Evolutionary conservation across 2,113 vertebrate species (phyloP).

Genomic region (Catharus bicknelli): DNA sequence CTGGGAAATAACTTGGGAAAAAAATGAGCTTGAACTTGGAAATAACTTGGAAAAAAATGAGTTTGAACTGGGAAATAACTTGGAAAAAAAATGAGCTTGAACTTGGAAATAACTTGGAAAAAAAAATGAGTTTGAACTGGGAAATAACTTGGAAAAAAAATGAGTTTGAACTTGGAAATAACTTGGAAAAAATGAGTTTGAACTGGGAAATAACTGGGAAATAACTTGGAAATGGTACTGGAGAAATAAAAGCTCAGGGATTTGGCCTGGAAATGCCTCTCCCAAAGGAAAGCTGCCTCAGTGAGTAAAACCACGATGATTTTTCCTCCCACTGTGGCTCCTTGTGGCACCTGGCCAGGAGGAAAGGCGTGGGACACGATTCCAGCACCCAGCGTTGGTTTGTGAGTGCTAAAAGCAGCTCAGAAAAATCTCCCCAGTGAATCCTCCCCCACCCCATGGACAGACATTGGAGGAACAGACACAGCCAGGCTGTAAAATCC

Average conservation of each 20-base stretch:
- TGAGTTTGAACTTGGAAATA: too few species aligned
- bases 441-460: neutral
- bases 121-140: too few species aligned
- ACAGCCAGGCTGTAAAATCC: neutral
- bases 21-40: too few species aligned
- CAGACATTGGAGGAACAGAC: neutral
- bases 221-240: neutral
- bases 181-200: too few species aligned
- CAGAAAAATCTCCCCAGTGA: neutral
- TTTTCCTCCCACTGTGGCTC: neutral
- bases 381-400: accelerated
- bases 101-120: too few species aligned
- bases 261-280: neutral
- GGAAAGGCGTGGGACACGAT: accelerated
- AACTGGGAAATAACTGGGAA: too few species aligned
- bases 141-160: too few species aligned
- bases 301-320: accelerated
- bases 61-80: too few species aligned
- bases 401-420: neutral
- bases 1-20: too few species aligned
- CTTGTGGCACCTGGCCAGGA: neutral
- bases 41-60: too few species aligned
- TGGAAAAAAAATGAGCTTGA: too few species aligned
- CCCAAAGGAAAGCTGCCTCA: neutral
- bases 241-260: neutral